phyloP scores from a whole-genome alignment of 2,888 invertebrate species.

The Dryobotodes eremita region DNA sequence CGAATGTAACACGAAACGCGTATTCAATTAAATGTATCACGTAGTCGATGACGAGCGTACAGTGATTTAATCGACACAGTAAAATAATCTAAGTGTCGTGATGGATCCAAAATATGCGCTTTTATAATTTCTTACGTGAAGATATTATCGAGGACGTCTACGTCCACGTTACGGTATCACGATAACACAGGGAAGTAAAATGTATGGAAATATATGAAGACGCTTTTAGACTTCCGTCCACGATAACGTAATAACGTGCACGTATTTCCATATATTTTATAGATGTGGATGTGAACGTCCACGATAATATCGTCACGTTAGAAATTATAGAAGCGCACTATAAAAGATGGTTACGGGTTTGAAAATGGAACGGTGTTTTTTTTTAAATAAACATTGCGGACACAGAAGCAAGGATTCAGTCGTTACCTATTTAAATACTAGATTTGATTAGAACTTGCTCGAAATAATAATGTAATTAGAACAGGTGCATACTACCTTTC shows the following conservation, averaged over 20 bases:
- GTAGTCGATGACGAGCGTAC: neutral
- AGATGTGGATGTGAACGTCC: neutral
- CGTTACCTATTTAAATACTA: neutral
- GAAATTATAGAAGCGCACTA: neutral
- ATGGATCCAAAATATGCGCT: too few relatives aligned
- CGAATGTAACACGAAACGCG: neutral
- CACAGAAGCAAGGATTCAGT: neutral
- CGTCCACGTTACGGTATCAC: neutral
- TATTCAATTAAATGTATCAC: neutral
- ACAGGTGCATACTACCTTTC: slow-evolving; percentile 14
- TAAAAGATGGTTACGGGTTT: neutral
- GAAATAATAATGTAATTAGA: slow-evolving; percentile 26
- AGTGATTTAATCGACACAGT: neutral
- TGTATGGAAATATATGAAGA: neutral
- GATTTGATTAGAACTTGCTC: slow-evolving; percentile 29
- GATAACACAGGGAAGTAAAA: neutral
- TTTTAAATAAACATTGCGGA: neutral
- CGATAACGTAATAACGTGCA: neutral
- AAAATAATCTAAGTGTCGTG: neutral
- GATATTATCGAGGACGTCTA: neutral
- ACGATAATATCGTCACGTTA: neutral
- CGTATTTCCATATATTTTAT: neutral
- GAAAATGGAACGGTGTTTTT: neutral
- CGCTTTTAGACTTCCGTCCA: neutral
- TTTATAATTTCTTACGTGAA: neutral